phyloP scores from a whole-genome alignment of 2,113 vertebrate species.

The Hydrochoerus hydrochaeris region DNA sequence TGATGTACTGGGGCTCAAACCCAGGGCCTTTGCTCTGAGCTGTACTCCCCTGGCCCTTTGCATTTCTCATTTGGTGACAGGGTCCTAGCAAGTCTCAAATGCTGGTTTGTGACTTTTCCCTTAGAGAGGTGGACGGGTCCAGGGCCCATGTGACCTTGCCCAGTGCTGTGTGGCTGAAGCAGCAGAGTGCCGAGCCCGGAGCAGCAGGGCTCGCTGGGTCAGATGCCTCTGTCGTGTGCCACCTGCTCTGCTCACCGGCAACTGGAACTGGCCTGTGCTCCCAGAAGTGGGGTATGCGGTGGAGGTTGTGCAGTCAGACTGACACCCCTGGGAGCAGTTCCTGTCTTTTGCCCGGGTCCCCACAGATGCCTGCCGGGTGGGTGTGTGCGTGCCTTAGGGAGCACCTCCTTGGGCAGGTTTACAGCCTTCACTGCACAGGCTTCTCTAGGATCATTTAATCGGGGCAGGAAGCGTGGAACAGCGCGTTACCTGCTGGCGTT shows the following conservation, averaged over 20 bases:
- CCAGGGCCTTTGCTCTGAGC: not conserved
- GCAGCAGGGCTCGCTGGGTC: not conserved
- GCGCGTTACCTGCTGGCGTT: not conserved
- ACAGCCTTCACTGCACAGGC: not conserved
- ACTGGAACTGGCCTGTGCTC: not conserved
- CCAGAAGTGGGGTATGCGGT: not conserved
- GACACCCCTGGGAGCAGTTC: not conserved
- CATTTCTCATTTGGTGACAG: not conserved
- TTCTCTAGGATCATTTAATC: slow-evolving; percentile 19
- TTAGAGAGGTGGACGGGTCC: not conserved
- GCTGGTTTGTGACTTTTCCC: not conserved
- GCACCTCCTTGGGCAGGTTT: slow-evolving; percentile 34
- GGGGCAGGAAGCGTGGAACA: not conserved
- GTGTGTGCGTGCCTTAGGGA: not conserved
- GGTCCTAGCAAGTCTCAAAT: not conserved
- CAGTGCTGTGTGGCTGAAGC: not conserved
- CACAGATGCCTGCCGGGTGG: not conserved
- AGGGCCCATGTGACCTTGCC: not conserved
- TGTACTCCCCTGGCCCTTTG: not conserved
- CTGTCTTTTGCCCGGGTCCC: not conserved
- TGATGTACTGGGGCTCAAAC: not conserved
- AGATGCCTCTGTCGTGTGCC: too few relatives aligned
- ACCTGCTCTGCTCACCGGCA: too few relatives aligned
- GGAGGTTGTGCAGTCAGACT: not conserved
- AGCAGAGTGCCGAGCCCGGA: not conserved